phyloP scores from a whole-genome alignment of 2,888 invertebrate species.

The Disparrhopalites patrizii region DNA sequence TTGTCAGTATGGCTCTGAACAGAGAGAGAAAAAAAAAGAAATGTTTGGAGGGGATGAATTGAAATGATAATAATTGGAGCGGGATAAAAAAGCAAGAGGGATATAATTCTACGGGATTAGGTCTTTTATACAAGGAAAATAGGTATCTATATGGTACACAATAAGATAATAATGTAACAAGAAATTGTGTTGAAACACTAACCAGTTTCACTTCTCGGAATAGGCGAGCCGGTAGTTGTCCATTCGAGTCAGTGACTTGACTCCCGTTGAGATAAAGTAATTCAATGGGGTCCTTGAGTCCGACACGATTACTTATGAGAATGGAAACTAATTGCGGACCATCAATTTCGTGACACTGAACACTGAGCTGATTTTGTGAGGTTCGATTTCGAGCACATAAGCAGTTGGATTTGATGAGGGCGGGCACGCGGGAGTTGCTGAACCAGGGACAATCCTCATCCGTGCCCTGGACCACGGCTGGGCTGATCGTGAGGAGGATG shows the following conservation, averaged over 20 bases:
- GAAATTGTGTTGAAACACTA: too few relatives aligned
- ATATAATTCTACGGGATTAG: too few relatives aligned
- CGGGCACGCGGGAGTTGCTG: slow-evolving; percentile 51
- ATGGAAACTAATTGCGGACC: slow-evolving; percentile 70
- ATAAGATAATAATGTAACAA: too few relatives aligned
- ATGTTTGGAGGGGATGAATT: background rate
- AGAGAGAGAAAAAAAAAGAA: background rate
- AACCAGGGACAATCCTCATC: slow-evolving; percentile 81
- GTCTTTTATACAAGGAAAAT: too few relatives aligned
- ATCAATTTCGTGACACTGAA: slow-evolving; percentile 86
- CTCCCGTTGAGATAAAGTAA: slow-evolving; percentile 85
- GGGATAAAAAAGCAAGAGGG: too few relatives aligned
- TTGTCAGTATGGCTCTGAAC: background rate
- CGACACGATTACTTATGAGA: slow-evolving; percentile 39
- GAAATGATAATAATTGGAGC: background rate
- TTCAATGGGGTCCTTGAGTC: slow-evolving; percentile 72
- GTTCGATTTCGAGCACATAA: slow-evolving; percentile 77
- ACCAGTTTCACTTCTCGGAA: slow-evolving; percentile 45
- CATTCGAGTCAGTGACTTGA: slow-evolving; percentile 56
- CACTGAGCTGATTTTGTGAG: slow-evolving; percentile 70
- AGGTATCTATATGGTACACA: too few relatives aligned
- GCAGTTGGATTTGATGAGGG: slow-evolving; percentile 75
- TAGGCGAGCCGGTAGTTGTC: slow-evolving; percentile 40
- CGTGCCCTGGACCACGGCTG: slow-evolving; percentile 32
- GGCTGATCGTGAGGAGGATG: background rate